Conservation (phyloP, 2,888 invertebrate species). For the Drosophila mulleri region DNA sequence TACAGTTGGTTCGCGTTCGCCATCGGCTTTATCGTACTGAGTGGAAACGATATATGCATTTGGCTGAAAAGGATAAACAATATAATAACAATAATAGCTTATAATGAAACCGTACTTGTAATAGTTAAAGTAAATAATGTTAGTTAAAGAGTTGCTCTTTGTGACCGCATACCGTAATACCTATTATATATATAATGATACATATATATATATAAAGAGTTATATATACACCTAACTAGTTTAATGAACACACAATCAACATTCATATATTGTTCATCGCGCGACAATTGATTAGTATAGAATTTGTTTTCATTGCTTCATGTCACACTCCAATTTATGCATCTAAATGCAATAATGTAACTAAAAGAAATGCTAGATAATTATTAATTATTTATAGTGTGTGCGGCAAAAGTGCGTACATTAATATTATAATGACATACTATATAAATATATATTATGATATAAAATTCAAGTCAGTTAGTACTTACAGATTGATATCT, state of each 20-base stretch:
- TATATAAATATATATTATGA: slow-evolving; percentile 13
- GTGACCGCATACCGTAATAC: slow-evolving; percentile 60
- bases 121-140: slow-evolving; percentile 74
- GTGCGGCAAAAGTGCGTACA: slow-evolving; percentile 37
- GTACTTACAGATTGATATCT: slow-evolving; percentile 62
- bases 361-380: slow-evolving; percentile 77
- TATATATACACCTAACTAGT: slow-evolving; percentile 62
- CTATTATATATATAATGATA: slow-evolving; percentile 34
- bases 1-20: slow-evolving; percentile 92
- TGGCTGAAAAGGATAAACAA: slow-evolving; percentile 51
- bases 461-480: slow-evolving; percentile 48
- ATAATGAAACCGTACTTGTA: slow-evolving; percentile 74
- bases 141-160: slow-evolving; percentile 69
- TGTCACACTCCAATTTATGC: slow-evolving; percentile 78
- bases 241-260: slow-evolving; percentile 64
- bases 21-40: slow-evolving; percentile 89
- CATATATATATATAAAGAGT: slow-evolving; percentile 27
- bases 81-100: slow-evolving; percentile 77
- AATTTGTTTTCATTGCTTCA: slow-evolving; percentile 73
- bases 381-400: slow-evolving; percentile 69
- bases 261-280: slow-evolving; percentile 70
- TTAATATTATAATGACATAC: slow-evolving; percentile 38
- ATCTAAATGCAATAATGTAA: slow-evolving; percentile 76
- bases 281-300: slow-evolving; percentile 58
- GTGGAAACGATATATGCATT: slow-evolving; percentile 19